A percentile compares a stretch with the other conserved stretches of the same genome.
phyloP scores from a whole-genome alignment of 2,797 vertebrate species.

The Pseudomugil tenellus region DNA sequence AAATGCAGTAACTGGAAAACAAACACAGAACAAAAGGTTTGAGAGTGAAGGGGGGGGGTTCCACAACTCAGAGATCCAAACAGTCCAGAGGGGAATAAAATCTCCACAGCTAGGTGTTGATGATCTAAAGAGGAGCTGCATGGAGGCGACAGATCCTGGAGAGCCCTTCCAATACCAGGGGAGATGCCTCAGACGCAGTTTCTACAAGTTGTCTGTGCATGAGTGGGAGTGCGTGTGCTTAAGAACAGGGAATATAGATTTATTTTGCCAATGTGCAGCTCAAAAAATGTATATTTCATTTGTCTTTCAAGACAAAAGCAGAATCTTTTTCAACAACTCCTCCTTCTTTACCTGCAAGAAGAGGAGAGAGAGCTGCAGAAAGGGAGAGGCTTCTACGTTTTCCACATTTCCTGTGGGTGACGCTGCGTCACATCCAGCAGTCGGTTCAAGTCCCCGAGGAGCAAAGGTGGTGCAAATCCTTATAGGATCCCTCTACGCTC shows the following conservation, averaged over 20 bases:
- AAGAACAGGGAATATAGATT: slow-evolving; percentile 50
- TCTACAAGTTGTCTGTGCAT: slow-evolving; percentile 47
- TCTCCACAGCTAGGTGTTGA: slow-evolving; percentile 40
- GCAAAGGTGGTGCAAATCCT: slow-evolving; percentile 33
- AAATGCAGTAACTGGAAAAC: slow-evolving; percentile 27
- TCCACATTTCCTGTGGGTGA: slow-evolving; percentile 7
- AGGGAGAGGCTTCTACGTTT: slow-evolving; percentile 4
- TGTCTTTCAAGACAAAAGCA: slow-evolving; percentile 43
- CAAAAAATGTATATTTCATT: slow-evolving; percentile 45
- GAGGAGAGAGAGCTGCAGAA: background rate
- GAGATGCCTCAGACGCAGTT: slow-evolving; percentile 56
- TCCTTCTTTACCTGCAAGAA: slow-evolving; percentile 39
- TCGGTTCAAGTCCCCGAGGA: slow-evolving; percentile 37
- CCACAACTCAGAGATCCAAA: slow-evolving; percentile 27
- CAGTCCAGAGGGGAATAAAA: slow-evolving; percentile 47
- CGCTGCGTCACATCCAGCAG: slow-evolving; percentile 39
- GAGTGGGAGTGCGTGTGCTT: slow-evolving; percentile 60
- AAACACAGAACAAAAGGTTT: slow-evolving; percentile 37
- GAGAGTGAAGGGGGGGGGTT: slow-evolving; percentile 4
- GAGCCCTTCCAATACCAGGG: slow-evolving; percentile 54
- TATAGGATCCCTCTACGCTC: slow-evolving; percentile 44
- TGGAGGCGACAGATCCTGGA: slow-evolving; percentile 55
- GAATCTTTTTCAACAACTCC: slow-evolving; percentile 46
- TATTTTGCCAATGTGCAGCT: slow-evolving; percentile 55
- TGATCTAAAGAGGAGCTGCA: slow-evolving; percentile 59